Base-by-base conservation (phyloP, 2,797 vertebrate species). In the Anomalospiza imberbis region DNA sequence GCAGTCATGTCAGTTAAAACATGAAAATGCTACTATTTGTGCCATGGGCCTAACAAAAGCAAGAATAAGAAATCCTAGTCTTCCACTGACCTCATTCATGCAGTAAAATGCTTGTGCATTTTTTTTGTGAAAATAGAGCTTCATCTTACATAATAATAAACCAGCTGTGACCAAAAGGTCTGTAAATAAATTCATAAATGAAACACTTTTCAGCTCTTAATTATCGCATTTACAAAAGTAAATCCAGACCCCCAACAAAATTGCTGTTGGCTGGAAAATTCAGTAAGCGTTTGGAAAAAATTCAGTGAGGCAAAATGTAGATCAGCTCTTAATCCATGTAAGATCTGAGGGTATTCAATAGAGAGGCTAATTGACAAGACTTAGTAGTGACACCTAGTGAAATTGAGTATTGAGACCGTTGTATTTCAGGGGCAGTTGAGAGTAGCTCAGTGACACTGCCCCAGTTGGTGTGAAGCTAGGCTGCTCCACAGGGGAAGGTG, bases 111-210 rank as follows among this genome's bases (percentile, higher is more conserved):
- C 31, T 84, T 47, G 31, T 36, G 7, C 2, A 0, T 0, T 19
- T 9, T 19, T 54, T 36, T 50, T 0, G 6, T 58, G 21, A 42
- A 84, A 70, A 16, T 14, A 0, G 1, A 70, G 4, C 34, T 77
- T 62, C 13, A 40, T 54, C 20, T 53, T 63, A 70, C 61, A 65
- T 17, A 7, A 13, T n/a, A 65, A 60, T 42, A 77, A 66, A 53
- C 12, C 9, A 28, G 1, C 77, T 85, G 11, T 47, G 32, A 13
- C 21, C 34, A 57, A 42, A 60, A 54, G 7, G 10, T 93, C 32
- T 50, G 21, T 76, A 13, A 45, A 79, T 63, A 50, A 54, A 36
- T 54, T 54, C 31, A 54, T 60, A 79, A 57, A 24, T 57, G 1
- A 40, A 48, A 36, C 4, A 28, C 8, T 48, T 78, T 60, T 71